Percentiles rank a stretch among this genome's conserved stretches.
Evolutionary conservation across 1,140 invertebrate species (phyloP).

Genomic region (Drosophila quadrilineata): DNA sequence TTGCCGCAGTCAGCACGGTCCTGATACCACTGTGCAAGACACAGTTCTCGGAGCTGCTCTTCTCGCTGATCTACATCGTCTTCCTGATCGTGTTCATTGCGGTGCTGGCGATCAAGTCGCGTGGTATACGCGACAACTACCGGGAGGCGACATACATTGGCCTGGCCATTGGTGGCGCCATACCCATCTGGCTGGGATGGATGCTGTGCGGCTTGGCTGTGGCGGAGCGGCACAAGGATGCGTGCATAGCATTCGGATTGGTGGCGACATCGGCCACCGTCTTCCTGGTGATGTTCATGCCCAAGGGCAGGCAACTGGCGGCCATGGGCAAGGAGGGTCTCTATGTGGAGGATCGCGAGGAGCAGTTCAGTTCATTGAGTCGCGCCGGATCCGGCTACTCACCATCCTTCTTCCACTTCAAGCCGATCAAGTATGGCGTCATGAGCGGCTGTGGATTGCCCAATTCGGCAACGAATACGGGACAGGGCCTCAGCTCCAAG

Average conservation of each 20-base stretch:
- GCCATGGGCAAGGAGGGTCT: constrained; percentile 92
- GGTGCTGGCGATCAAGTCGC: constrained; percentile 90
- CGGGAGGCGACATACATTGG: constrained; percentile 95
- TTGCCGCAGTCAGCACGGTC: constrained; percentile 65
- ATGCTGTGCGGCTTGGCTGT: constrained; percentile 88
- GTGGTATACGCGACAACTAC: constrained; percentile 95
- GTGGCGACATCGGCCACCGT: constrained; percentile 91
- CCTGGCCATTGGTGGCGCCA: constrained; percentile 89
- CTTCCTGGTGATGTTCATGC: constrained; percentile 96
- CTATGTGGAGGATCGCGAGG: constrained; percentile 89
- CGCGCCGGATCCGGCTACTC: constrained; percentile 91
- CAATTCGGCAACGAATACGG: constrained; percentile 77
- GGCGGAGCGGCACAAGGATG: constrained; percentile 90
- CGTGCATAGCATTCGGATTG: constrained; percentile 93
- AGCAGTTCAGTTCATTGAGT: constrained; percentile 88
- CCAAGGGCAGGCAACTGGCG: constrained; percentile 94
- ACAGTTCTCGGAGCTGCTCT: constrained; percentile 86
- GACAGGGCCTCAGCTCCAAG: constrained; percentile 73
- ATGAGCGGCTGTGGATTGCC: constrained; percentile 82
- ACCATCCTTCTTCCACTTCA: constrained; percentile 95
- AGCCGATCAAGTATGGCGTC: constrained; percentile 88
- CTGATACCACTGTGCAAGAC: constrained; percentile 84
- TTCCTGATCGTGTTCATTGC: constrained; percentile 92
- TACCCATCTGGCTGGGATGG: constrained; percentile 94
- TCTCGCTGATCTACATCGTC: constrained; percentile 91